A percentile compares a stretch with the other conserved stretches of the same genome.
Evolutionary conservation across 2,113 vertebrate species (phyloP).

Genomic region (Hippocampus guttulatus): DNA sequence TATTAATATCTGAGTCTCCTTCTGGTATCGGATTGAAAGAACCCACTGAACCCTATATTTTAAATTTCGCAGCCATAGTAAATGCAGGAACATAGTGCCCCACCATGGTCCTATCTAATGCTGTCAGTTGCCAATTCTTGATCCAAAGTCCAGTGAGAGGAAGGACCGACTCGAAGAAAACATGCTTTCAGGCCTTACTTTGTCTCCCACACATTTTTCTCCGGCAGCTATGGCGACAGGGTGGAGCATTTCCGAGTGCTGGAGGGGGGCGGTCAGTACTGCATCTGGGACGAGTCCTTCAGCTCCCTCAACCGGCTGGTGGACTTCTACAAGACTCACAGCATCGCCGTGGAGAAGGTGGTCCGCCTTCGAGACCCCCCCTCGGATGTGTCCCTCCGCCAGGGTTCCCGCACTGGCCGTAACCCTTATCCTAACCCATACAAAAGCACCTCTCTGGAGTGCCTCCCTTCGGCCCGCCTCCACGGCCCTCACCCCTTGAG

Average conservation of each 20-base stretch:
- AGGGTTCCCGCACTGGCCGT: conserved; percentile 12
- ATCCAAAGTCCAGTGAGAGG: background rate
- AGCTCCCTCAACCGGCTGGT: conserved; percentile 86
- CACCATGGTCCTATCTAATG: too few species aligned
- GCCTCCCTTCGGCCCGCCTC: conserved; percentile 25
- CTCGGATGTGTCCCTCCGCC: conserved; percentile 17
- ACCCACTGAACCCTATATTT: background rate
- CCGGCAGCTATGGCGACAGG: conserved; percentile 75
- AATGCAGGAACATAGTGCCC: too few species aligned
- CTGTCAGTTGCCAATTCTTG: too few species aligned
- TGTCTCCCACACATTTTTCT: background rate
- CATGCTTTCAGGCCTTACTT: background rate
- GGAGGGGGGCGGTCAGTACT: conserved; percentile 81
- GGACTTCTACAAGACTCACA: conserved; percentile 83
- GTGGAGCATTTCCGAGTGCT: conserved; percentile 91
- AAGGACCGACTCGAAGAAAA: background rate
- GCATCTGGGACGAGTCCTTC: conserved; percentile 88
- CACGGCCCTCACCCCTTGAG: conserved; percentile 28
- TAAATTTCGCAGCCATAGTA: too few species aligned
- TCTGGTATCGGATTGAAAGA: too few species aligned
- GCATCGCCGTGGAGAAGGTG: conserved; percentile 75
- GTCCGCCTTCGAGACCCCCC: conserved; percentile 75
- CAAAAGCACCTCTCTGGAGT: conserved; percentile 46
- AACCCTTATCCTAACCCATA: conserved; percentile 68
- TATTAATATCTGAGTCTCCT: too few species aligned